Percentiles rank a stretch among this genome's conserved stretches.
Evolutionary conservation across 2,888 invertebrate species (phyloP).

Genomic region (Tridacna gigas): DNA sequence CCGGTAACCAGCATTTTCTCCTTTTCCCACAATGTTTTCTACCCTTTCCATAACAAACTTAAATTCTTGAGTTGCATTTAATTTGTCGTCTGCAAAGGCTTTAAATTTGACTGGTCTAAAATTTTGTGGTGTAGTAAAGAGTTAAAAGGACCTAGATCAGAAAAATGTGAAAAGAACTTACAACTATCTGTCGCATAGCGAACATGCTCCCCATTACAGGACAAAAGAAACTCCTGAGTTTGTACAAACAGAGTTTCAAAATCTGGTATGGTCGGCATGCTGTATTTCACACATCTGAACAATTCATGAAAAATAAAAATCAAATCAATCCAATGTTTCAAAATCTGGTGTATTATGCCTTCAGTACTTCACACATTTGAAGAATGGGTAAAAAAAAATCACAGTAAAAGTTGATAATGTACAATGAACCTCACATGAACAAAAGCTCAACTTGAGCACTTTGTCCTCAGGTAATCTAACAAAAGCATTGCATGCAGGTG

Average conservation of each 20-base stretch:
- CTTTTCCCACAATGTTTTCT: background rate
- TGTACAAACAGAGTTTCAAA: conserved; percentile 89
- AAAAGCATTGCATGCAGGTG: too few species aligned
- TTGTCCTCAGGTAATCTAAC: too few species aligned
- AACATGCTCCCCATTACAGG: conserved; percentile 96
- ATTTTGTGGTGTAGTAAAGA: too few species aligned
- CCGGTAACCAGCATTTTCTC: background rate
- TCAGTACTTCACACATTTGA: too few species aligned
- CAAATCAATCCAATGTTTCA: too few species aligned
- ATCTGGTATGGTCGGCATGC: conserved; percentile 82
- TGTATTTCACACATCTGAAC: conserved; percentile 84
- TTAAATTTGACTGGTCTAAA: too few species aligned
- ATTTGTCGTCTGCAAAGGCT: too few species aligned
- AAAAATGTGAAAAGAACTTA: conserved; percentile 86
- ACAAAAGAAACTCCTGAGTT: conserved; percentile 93
- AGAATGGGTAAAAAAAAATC: too few species aligned
- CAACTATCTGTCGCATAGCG: conserved; percentile 93
- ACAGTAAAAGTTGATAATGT: too few species aligned
- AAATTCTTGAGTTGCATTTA: background rate
- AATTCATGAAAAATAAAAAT: background rate
- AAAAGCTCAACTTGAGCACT: too few species aligned
- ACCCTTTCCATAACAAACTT: background rate
- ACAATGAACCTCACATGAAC: too few species aligned
- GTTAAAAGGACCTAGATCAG: background rate
- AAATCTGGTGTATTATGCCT: too few species aligned